These are phyloP conservation scores for Parasteatoda tepidariorum DNA, from an alignment of 1,140 invertebrate genomes.

Conservation along the genomic window DNA sequence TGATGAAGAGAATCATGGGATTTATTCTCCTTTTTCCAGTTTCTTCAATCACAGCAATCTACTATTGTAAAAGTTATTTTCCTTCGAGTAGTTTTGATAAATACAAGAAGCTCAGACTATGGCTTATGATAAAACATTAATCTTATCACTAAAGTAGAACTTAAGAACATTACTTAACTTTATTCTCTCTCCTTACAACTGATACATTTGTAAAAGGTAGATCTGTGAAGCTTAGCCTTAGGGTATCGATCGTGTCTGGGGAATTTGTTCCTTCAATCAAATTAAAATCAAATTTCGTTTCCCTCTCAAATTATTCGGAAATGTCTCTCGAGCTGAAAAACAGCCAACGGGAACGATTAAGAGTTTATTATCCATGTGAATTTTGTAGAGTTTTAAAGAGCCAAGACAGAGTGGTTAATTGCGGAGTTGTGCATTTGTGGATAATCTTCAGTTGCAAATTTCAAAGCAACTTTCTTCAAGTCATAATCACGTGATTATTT, in stretches of 20 bases:
- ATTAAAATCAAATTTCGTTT: conserved; percentile 55
- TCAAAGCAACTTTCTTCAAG: neutral
- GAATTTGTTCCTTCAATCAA: conserved; percentile 29
- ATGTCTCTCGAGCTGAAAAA: conserved; percentile 39
- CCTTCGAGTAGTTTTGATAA: conserved; percentile 40
- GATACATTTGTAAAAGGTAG: conserved; percentile 22
- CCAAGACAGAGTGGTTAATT: neutral
- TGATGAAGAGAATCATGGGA: neutral
- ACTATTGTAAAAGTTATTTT: neutral
- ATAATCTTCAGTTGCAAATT: neutral
- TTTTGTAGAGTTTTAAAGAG: neutral
- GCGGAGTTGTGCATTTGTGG: neutral
- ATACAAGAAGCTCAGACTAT: neutral
- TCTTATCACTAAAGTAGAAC: conserved; percentile 39
- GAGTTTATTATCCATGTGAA: conserved; percentile 15
- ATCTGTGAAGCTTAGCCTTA: conserved; percentile 15
- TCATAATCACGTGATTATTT: neutral
- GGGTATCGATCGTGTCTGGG: conserved; percentile 14
- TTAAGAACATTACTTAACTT: conserved; percentile 37
- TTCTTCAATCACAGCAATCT: neutral
- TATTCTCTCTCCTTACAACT: conserved; percentile 14
- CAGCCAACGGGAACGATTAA: conserved; percentile 33
- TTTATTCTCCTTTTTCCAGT: conserved; percentile 10
- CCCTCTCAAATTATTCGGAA: conserved; percentile 37
- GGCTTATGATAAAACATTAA: neutral